Evolutionary conservation across 1,140 invertebrate species (phyloP), one percentile per base, ranked within the genome.

Genomic region (Patella vulgata): DNA sequence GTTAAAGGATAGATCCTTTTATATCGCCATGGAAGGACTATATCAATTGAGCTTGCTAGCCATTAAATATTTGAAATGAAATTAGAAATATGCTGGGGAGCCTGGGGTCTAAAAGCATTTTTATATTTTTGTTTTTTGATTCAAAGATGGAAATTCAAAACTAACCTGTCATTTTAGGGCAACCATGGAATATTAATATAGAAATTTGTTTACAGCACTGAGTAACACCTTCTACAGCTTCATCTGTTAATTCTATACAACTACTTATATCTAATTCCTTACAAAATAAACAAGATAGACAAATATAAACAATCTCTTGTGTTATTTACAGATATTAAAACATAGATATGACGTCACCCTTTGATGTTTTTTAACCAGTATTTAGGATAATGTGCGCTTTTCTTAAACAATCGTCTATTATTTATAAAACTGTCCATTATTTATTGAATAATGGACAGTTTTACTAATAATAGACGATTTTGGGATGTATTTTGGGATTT

Each of bases 121-220:
- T 30, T 23, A n/a, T 17, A 2, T 17, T 48, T 27, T 27, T 48
- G 8, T 31, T 30, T 21, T 9, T 23, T 39, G 17, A 19, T 11
- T 25, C 25, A 5, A 39, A n/a, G 14, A 21, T 6, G 14, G 21
- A 48, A 8, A n/a, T 2, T 19, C 6, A n/a, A 17, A 5, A 46
- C 27, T n/a, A 62, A 81, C 80, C 80, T 70, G 80, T 80, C 21
- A 80, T 75, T 40, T 74, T 73, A 25, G 77, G 78, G 59, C 80
- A 82, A 1, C 77, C 73, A 68, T 79, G 75, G 59, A 82, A 82
- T 1, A 82, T 63, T 5, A 82, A 60, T 30, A 82, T 82, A 30
- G 53, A 67, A 19, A 81, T 74, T 27, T 71, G 65, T 28, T 77
- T 75, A 67, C 80, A 82, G 47, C 63, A 71, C 59, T 73, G 68